Base-by-base conservation (phyloP, 1,140 invertebrate genomes). In the Portunus trituberculatus region DNA sequence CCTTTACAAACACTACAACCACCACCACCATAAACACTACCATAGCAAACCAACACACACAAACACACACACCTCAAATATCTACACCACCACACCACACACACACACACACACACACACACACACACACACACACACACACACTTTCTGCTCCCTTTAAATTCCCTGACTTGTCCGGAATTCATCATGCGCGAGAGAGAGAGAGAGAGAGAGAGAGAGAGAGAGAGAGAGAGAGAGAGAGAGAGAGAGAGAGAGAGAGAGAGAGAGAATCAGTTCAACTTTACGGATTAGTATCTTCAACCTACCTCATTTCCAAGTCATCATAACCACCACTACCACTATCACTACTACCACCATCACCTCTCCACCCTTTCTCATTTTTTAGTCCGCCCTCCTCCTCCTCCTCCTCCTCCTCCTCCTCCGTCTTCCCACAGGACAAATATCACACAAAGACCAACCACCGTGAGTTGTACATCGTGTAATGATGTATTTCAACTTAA, bases 241-340 rank as follows among this genome's bases (percentile, higher is more conserved):
- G 67, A 76, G 67, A 76, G 67, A 76, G 67, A 76, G n/a, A 76
- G 67, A 76, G 67, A 76, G 67, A 76, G 67, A 76, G 67, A 76
- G 67, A 76, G 67, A 59, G 67, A 76, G 67, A 76, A 76, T 76
- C 67, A 76, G 20, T 76, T 76, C 67, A 76, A 25, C 67, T n/a
- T 76, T n/a, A n/a, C 67, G 67, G 67, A 76, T 76, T 76, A n/a
- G 67, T 8, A 76, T 76, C 67, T 76, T n/a, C 67, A 25, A 76
- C 12, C 20, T 1, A 76, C 67, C 67, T 76, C 67, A 76, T 76
- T 76, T 76, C 12, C 67, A 59, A 10, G 52, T 59, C 52, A 59
- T 20, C 52, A 59, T 20, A 59, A 2, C 10, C 52, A 20, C 52
- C 10, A 12, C 12, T 10, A 59, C 52, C 39, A 39, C 39, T 6